Evolutionary conservation across 2,113 vertebrate genomes (phyloP).

Genomic region (Corythaixoides concolor): DNA sequence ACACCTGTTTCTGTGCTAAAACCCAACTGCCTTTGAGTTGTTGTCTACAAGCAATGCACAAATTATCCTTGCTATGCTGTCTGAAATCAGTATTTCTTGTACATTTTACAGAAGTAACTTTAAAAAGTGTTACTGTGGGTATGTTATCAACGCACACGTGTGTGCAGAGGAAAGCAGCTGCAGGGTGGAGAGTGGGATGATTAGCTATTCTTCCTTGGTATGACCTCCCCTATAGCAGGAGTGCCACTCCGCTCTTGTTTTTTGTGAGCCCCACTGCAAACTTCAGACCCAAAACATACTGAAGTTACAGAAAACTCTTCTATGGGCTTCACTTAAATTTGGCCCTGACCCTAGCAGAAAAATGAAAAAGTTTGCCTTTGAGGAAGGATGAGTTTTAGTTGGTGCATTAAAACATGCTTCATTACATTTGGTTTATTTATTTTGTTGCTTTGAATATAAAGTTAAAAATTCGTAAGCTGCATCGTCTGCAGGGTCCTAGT

Average conservation of each 20-base stretch:
- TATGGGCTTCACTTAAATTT: not conserved
- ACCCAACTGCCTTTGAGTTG: not conserved
- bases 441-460: not conserved
- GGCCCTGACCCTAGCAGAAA: not conserved
- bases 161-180: not conserved
- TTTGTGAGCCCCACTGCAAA: not conserved
- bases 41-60: not conserved
- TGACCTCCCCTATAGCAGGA: not conserved
- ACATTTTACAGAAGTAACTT: not conserved
- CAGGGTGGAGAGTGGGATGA: not conserved
- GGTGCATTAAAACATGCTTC: not conserved
- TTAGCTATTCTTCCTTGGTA: not conserved
- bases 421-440: not conserved
- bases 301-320: not conserved
- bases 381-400: not conserved
- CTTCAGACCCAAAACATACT: not conserved
- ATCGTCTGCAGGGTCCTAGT: not conserved
- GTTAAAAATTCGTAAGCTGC: not conserved
- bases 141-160: not conserved
- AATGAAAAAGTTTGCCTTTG: not conserved
- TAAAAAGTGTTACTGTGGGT: not conserved
- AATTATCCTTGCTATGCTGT: not conserved
- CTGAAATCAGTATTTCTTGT: not conserved
- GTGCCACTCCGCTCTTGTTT: not conserved
- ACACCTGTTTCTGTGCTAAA: constrained; percentile 33